Evolutionary conservation across 2,797 vertebrate genomes (phyloP).

Genomic region (Intellagama lesueurii): DNA sequence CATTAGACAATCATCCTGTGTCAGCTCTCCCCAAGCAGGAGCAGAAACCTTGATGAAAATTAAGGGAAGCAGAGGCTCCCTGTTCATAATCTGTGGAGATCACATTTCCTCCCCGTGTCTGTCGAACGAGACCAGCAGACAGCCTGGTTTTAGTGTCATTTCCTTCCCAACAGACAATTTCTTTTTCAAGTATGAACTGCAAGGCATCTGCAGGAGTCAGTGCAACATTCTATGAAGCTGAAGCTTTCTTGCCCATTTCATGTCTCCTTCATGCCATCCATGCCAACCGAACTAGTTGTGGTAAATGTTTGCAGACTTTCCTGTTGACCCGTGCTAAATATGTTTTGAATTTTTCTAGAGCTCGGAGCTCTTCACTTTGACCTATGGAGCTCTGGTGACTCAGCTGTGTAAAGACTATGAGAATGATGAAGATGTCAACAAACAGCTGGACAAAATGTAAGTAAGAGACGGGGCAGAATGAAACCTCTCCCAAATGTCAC

Average conservation of each 20-base stretch:
- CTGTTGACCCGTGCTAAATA: slow-evolving; percentile 42
- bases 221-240: slow-evolving; percentile 19
- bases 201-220: slow-evolving; percentile 32
- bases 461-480: slow-evolving; percentile 52
- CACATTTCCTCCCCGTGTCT: background rate
- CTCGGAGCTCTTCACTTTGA: slow-evolving; percentile 97
- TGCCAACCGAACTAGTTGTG: slow-evolving; percentile 9
- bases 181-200: background rate
- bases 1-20: background rate
- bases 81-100: background rate
- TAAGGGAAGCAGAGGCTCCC: background rate
- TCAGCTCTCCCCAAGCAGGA: background rate
- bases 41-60: background rate
- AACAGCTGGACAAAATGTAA: slow-evolving; percentile 99
- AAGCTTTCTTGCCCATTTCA: slow-evolving; percentile 36
- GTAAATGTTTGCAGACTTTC: background rate
- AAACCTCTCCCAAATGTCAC: rapidly evolving
- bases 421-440: slow-evolving; percentile 98
- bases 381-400: slow-evolving; percentile 95
- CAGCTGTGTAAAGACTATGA: slow-evolving; percentile 99
- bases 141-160: background rate
- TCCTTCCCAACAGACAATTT: background rate
- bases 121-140: background rate
- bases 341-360: slow-evolving; percentile 82
- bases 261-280: background rate